Conservation (phyloP, 2,113 vertebrate species). For the Otus sunia region DNA sequence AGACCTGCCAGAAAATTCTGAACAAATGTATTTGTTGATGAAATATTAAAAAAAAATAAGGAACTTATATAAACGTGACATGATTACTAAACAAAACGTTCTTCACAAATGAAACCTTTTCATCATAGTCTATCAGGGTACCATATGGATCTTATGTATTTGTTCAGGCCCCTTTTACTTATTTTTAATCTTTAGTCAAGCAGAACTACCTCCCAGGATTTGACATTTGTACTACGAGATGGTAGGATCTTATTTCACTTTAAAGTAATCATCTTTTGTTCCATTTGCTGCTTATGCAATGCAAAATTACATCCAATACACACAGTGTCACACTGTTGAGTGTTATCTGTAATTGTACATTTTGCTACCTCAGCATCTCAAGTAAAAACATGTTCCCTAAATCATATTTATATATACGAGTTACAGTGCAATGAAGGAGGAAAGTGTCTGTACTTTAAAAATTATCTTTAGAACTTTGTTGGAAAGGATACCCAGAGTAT, state of each 20-base stretch:
- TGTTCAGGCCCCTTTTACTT: neutral
- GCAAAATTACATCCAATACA: neutral
- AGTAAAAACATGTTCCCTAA: neutral
- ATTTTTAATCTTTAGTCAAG: neutral
- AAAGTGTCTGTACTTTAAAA: slow-evolving; percentile 41
- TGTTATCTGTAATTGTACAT: neutral
- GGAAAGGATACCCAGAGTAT: neutral
- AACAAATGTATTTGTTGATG: neutral
- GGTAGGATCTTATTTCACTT: neutral
- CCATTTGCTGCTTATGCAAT: neutral
- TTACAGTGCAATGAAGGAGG: neutral
- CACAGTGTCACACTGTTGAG: neutral
- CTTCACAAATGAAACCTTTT: neutral
- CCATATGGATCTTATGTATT: neutral
- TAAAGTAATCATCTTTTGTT: neutral
- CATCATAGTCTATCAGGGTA: neutral
- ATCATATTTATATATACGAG: neutral
- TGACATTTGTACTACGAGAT: neutral
- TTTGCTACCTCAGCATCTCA: slow-evolving; percentile 36
- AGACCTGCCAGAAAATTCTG: neutral
- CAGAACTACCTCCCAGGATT: neutral
- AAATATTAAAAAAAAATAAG: neutral
- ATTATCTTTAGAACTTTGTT: slow-evolving; percentile 44
- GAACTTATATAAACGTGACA: neutral
- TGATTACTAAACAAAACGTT: neutral